These are phyloP conservation scores for Spilarctia lutea DNA, from an alignment of 2,888 invertebrate species.

Conservation along the genomic window DNA sequence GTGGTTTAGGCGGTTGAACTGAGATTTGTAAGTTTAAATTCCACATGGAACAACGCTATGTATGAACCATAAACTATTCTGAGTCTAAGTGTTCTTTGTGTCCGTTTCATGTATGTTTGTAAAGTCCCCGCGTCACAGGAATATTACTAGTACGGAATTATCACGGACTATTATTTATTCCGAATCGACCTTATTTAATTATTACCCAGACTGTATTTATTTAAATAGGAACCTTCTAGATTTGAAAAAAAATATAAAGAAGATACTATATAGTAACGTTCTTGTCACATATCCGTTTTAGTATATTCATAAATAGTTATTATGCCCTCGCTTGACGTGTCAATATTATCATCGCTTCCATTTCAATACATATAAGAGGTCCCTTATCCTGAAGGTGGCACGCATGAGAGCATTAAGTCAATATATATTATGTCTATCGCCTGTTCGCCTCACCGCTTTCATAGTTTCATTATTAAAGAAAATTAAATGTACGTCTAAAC, in stretches of 20 bases:
- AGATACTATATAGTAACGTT: background rate
- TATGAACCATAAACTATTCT: too few species aligned
- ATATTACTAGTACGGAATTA: too few species aligned
- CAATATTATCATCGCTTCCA: conserved; percentile 1
- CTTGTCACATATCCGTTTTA: background rate
- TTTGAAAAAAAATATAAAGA: background rate
- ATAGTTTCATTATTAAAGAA: conserved; percentile 1
- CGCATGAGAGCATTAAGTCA: conserved; percentile 10
- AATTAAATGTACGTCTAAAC: background rate
- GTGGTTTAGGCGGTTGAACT: too few species aligned
- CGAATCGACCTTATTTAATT: background rate
- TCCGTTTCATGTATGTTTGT: too few species aligned
- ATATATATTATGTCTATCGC: conserved; percentile 2
- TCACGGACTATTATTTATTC: background rate
- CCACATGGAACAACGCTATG: too few species aligned
- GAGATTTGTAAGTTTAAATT: too few species aligned
- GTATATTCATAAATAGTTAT: background rate
- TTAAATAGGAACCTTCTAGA: background rate
- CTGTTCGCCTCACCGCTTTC: conserved; percentile 2
- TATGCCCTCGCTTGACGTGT: background rate
- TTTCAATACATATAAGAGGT: background rate
- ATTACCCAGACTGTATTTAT: background rate
- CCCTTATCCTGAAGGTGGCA: background rate
- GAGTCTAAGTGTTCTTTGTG: too few species aligned
- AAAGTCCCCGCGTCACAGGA: too few species aligned